Evolutionary conservation across 2,113 vertebrate genomes (phyloP).

Genomic region (Sceloporus undulatus): DNA sequence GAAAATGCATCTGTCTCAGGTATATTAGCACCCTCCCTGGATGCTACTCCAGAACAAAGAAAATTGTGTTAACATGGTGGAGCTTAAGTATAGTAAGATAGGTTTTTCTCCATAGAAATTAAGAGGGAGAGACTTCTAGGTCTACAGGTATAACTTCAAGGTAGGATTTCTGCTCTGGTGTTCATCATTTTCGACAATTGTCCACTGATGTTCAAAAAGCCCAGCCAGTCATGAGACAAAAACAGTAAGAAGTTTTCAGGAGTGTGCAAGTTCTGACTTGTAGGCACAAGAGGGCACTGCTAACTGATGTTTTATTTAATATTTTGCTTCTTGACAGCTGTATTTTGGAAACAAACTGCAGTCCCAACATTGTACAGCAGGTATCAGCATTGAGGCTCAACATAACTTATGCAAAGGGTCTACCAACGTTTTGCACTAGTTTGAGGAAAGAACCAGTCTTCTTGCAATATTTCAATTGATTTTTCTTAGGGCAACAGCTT

Average conservation of each 20-base stretch:
- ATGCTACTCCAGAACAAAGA: background rate
- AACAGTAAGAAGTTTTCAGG: background rate
- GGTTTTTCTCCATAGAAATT: too few relatives aligned
- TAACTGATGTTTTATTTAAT: background rate
- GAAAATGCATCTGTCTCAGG: too few relatives aligned
- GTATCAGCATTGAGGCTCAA: background rate
- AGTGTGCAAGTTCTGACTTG: background rate
- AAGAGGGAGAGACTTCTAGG: background rate
- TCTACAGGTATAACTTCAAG: background rate
- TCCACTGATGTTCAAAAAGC: background rate
- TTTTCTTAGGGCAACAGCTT: background rate
- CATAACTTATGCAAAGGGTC: background rate
- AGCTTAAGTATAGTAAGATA: background rate
- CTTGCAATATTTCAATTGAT: background rate
- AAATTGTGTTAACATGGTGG: too few relatives aligned
- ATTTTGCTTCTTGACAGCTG: too few relatives aligned
- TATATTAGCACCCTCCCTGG: background rate
- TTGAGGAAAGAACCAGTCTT: background rate
- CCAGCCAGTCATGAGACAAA: background rate
- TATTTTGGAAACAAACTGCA: too few relatives aligned
- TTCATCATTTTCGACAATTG: background rate
- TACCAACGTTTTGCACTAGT: too few relatives aligned
- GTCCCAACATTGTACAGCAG: too few relatives aligned
- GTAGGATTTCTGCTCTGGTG: too few relatives aligned
- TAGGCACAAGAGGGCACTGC: constrained; percentile 20